A percentile compares a stretch with the other conserved stretches of the same genome.
phyloP scores from a whole-genome alignment of 2,888 invertebrate species.

The Scaptomyza reducta region DNA sequence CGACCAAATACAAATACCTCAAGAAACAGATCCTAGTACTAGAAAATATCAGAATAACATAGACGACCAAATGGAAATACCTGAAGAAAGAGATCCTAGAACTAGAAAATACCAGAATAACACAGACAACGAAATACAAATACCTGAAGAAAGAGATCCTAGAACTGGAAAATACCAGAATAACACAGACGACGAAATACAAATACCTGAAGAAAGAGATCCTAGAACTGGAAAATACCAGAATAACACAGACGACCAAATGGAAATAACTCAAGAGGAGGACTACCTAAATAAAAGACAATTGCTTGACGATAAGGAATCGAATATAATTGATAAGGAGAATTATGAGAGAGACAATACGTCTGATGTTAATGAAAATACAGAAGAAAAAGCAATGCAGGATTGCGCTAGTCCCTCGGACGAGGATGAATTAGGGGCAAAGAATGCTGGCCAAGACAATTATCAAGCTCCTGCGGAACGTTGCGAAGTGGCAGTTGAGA shows the following conservation, averaged over 20 bases:
- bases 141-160: neutral
- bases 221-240: too few relatives aligned
- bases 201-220: neutral
- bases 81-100: neutral
- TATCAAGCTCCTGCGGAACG: neutral
- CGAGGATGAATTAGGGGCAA: constrained; percentile 3
- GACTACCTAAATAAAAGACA: neutral
- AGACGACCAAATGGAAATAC: too few relatives aligned
- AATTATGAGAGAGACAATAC: neutral
- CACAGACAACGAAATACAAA: neutral
- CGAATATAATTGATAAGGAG: neutral
- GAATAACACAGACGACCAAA: too few relatives aligned
- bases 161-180: neutral
- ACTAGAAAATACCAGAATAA: neutral
- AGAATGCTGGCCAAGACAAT: neutral
- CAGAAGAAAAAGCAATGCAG: neutral
- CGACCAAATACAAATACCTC: neutral
- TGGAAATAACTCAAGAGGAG: neutral
- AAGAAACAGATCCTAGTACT: neutral
- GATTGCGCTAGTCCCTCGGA: constrained; percentile 19
- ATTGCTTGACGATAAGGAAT: neutral
- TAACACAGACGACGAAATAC: neutral
- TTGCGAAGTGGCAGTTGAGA: constrained; percentile 39
- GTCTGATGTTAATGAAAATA: neutral
- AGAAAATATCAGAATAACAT: neutral